A percentile compares a stretch with the other conserved stretches of the same genome.
Evolutionary conservation across 2,113 vertebrate species (phyloP).

Genomic region (Fulica atra): DNA sequence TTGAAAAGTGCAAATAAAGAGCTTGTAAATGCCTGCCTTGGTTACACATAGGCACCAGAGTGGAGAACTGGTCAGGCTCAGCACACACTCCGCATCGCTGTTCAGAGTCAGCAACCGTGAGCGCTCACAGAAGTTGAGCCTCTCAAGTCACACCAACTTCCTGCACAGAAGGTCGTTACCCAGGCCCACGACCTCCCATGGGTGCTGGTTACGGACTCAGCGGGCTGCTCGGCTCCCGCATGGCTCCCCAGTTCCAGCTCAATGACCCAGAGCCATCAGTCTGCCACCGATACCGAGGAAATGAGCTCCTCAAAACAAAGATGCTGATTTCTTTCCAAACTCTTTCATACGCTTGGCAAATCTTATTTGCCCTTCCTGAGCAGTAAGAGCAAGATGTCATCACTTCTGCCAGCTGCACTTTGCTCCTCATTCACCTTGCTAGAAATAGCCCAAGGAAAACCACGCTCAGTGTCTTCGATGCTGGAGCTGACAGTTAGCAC

Average conservation of each 20-base stretch:
- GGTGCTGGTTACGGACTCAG: background rate
- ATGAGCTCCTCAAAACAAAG: background rate
- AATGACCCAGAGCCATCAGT: background rate
- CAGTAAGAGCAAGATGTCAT: background rate
- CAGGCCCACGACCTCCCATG: background rate
- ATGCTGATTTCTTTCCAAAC: background rate
- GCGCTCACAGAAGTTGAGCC: background rate
- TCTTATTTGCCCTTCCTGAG: background rate
- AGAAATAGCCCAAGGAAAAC: background rate
- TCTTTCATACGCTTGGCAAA: background rate
- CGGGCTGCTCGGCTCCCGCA: background rate
- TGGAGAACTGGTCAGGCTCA: background rate
- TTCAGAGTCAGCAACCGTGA: background rate
- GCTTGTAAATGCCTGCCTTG: background rate
- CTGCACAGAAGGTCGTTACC: accelerated
- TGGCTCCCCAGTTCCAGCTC: no score
- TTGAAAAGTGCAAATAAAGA: background rate
- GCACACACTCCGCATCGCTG: accelerated
- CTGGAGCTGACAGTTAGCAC: background rate
- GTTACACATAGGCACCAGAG: background rate
- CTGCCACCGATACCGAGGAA: background rate
- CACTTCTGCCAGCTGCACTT: background rate
- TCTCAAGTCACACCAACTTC: accelerated
- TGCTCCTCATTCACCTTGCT: background rate
- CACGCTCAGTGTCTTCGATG: background rate